Base-by-base conservation (phyloP, 2,888 invertebrate genomes). In the Caenorhabditis parvicauda region DNA sequence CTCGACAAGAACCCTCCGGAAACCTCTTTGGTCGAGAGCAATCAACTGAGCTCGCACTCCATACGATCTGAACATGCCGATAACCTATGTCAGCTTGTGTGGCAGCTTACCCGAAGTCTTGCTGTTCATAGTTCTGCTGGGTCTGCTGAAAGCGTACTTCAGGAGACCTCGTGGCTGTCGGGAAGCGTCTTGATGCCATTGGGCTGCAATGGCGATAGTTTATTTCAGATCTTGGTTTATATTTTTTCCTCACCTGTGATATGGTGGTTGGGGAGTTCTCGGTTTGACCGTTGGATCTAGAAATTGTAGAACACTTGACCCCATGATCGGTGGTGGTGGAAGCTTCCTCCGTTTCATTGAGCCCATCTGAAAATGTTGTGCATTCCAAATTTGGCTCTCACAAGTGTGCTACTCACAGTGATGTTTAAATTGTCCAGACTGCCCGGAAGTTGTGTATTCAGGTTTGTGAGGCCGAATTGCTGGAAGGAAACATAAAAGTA, bases 11-110 rank as follows among this genome's bases (percentile, higher is more conserved):
- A 75, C 68, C 7, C 68, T 59, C 14, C 73, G 60, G 61, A 67
- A 70, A 14, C 73, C 73, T 42, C 73, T 47, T 45, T 69, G 73
- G 42, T 69, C 70, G 17, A 73, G 51, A 1, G 73, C 70, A 5
- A 73, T 54, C 19, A 73, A 46, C 37, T 71, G 73, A 38, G 73
- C 70, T 3, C 67, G 54, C 4, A 72, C 72, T 3, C 62, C 59
- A 54, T 64, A 54, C 29, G 64, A 55, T 24, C 59, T 52, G 44
- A 45, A 41, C 22, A 12, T 24, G n/a, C n/a, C n/a, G n/a, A n/a
- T n/a, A n/a, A n/a, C n/a, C n/a, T n/a, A n/a, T n/a, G n/a, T n/a
- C n/a, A n/a, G n/a, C n/a, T n/a, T n/a, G n/a, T n/a, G n/a, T n/a
- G n/a, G n/a, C n/a, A n/a, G n/a, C n/a, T n/a, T n/a, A n/a, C n/a